These are phyloP conservation scores for Cercopithecus mona DNA, from an alignment of 2,113 vertebrate genomes.

Conservation along the genomic window DNA sequence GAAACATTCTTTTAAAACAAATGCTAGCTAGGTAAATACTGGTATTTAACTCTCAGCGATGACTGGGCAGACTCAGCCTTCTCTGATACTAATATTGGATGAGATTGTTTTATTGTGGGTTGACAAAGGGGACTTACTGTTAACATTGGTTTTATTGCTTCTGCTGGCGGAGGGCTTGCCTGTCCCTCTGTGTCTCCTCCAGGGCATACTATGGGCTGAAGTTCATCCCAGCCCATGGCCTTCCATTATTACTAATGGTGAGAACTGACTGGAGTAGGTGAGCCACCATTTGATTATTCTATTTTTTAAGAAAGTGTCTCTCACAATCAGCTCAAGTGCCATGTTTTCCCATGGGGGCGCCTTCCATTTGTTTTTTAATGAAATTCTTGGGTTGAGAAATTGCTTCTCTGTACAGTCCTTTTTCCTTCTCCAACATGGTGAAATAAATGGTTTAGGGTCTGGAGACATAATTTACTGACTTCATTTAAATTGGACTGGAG, in stretches of 20 bases:
- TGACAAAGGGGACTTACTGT: constrained; percentile 16
- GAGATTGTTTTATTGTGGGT: neutral
- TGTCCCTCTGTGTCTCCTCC: neutral
- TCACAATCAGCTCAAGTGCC: constrained; percentile 25
- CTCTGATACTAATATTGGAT: neutral
- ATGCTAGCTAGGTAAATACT: neutral
- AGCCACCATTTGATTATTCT: constrained; percentile 20
- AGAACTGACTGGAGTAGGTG: neutral
- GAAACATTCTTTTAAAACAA: neutral
- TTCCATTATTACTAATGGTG: neutral
- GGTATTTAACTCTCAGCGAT: neutral
- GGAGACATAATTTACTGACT: constrained; percentile 69
- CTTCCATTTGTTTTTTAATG: constrained; percentile 56
- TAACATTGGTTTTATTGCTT: constrained; percentile 27
- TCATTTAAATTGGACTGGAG: constrained; percentile 79
- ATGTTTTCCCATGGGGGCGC: neutral
- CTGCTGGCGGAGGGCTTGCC: neutral
- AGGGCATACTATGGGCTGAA: neutral
- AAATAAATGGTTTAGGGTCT: constrained; percentile 74
- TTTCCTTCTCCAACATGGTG: constrained; percentile 41
- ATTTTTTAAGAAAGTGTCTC: constrained; percentile 35
- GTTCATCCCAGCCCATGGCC: neutral
- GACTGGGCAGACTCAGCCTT: neutral
- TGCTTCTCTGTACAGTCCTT: constrained; percentile 30
- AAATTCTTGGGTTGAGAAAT: constrained; percentile 62